Percentiles rank a stretch among this genome's conserved stretches.
Conservation (phyloP, 2,888 invertebrate genomes). For the Villa cingulata region DNA sequence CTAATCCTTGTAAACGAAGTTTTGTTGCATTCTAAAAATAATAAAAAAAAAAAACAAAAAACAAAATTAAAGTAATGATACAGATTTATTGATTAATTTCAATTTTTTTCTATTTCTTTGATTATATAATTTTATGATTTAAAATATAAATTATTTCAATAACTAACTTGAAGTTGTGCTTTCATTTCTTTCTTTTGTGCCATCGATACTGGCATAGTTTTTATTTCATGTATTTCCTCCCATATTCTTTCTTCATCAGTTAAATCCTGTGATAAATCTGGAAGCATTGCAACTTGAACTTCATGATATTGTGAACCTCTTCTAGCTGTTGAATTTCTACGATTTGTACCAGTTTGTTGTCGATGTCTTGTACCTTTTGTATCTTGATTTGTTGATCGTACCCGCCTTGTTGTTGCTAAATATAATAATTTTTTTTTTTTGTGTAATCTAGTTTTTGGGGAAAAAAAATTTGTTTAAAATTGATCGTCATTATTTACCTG, state of each 20-base stretch:
- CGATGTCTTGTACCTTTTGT: conserved; percentile 51
- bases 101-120: too few species aligned
- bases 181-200: conserved; percentile 67
- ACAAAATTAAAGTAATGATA: conserved; percentile 6
- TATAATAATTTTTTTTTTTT: not conserved
- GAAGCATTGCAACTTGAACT: conserved; percentile 63
- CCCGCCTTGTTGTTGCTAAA: conserved; percentile 47
- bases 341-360: conserved; percentile 40
- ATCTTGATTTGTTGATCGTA: conserved; percentile 45
- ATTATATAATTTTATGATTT: too few species aligned
- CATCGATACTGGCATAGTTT: conserved; percentile 73
- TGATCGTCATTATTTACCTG: conserved; percentile 36
- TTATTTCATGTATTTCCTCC: conserved; percentile 78
- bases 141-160: not conserved
- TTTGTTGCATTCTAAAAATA: conserved; percentile 62
- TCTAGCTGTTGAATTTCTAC: conserved; percentile 40
- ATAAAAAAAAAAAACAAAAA: conserved; percentile 11
- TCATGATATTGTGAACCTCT: conserved; percentile 42
- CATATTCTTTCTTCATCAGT: conserved; percentile 71
- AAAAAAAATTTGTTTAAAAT: not conserved
- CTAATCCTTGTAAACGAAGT: conserved; percentile 64
- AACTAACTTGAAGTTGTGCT: conserved; percentile 56
- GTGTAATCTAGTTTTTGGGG: too few species aligned
- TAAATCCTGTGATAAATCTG: conserved; percentile 55
- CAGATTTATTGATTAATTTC: too few species aligned